Evolutionary conservation across 1,140 invertebrate species (phyloP).

Genomic region (Lepidurus couesii): DNA sequence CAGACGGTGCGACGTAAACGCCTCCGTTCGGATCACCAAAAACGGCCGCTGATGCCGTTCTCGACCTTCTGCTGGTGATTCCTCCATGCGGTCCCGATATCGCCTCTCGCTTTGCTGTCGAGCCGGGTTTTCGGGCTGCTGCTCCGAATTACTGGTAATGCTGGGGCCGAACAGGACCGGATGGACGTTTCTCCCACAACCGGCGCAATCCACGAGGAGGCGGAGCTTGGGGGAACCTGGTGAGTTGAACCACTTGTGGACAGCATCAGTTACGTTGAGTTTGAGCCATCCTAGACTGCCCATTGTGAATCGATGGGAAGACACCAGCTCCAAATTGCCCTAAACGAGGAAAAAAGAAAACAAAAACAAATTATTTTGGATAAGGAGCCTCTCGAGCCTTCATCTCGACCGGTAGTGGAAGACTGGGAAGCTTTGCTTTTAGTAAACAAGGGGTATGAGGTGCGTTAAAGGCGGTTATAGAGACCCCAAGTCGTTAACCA

Average conservation of each 20-base stretch:
- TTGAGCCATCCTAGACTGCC: slow-evolving; percentile 74
- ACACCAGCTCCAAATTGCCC: slow-evolving; percentile 40
- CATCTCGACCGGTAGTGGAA: neutral
- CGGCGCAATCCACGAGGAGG: slow-evolving; percentile 75
- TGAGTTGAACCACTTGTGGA: slow-evolving; percentile 43
- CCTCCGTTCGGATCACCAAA: slow-evolving; percentile 72
- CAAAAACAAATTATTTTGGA: neutral
- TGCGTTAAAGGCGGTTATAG: neutral
- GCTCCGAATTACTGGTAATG: slow-evolving; percentile 44
- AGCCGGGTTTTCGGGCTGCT: neutral
- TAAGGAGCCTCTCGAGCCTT: neutral
- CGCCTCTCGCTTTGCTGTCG: slow-evolving; percentile 31
- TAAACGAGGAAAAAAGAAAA: neutral
- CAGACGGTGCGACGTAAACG: slow-evolving; percentile 49
- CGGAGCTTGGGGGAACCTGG: slow-evolving; percentile 56
- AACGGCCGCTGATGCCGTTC: slow-evolving; percentile 64
- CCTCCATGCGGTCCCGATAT: neutral
- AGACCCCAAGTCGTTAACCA: neutral
- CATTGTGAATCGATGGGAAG: slow-evolving; percentile 61
- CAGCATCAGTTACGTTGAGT: slow-evolving; percentile 70
- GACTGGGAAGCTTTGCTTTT: neutral
- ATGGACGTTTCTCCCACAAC: slow-evolving; percentile 55
- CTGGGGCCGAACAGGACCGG: slow-evolving; percentile 53
- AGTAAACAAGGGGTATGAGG: neutral
- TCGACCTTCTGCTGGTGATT: neutral